These are phyloP conservation scores for Agriopis aurantiaria DNA, from an alignment of 2,888 invertebrate species.

Conservation along the genomic window DNA sequence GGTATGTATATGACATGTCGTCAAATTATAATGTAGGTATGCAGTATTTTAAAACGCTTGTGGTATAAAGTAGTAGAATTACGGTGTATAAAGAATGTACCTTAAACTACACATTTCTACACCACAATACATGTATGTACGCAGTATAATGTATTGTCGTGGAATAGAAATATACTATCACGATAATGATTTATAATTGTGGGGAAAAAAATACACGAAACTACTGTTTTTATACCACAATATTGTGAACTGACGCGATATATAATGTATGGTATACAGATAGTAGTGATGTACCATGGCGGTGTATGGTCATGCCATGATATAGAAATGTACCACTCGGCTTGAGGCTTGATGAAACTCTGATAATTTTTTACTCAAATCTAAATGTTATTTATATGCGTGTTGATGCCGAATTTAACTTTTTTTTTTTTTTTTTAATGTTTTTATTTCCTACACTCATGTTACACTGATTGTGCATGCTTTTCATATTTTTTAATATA, in stretches of 20 bases:
- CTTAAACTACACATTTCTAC: neutral
- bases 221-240: no score
- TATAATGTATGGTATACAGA: neutral
- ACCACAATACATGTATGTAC: neutral
- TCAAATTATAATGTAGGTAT: no score
- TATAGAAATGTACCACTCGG: neutral
- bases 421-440: slow-evolving; percentile 12
- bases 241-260: neutral
- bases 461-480: neutral
- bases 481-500: neutral
- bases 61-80: no score
- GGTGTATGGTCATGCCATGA: neutral
- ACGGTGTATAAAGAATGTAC: neutral
- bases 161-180: neutral
- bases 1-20: neutral
- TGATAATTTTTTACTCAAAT: slow-evolving; percentile 14
- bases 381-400: slow-evolving; percentile 9
- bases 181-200: no score
- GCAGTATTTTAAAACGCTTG: no score
- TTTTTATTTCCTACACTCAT: neutral
- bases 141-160: no score
- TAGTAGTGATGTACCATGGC: neutral
- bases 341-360: slow-evolving; percentile 8
- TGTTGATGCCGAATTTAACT: slow-evolving; percentile 2
- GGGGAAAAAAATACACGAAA: no score